A percentile compares a stretch with the other conserved stretches of the same genome.
Conservation (phyloP, 2,797 vertebrate species). For the Falco novaeseelandiae region DNA sequence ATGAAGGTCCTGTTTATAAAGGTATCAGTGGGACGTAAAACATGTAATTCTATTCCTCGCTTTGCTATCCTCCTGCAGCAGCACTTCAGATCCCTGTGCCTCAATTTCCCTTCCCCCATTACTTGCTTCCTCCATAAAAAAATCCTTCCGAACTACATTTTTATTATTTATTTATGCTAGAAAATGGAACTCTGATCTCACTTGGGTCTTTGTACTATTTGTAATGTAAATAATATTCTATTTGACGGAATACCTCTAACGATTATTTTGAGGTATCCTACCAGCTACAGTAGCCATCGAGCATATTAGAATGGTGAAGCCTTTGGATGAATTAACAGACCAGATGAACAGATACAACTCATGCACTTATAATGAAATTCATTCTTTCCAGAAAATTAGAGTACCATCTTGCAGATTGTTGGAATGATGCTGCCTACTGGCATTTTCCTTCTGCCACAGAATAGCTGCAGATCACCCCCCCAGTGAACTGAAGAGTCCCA, state of each 20-base stretch:
- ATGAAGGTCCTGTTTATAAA: neutral
- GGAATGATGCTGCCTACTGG: slow-evolving; percentile 25
- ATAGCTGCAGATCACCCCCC: neutral
- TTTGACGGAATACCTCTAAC: neutral
- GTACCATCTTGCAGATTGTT: slow-evolving; percentile 47
- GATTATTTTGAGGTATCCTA: neutral
- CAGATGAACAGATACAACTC: slow-evolving; percentile 33
- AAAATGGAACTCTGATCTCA: neutral
- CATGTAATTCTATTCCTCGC: neutral
- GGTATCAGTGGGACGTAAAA: neutral
- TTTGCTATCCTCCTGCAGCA: neutral
- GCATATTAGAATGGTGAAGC: neutral
- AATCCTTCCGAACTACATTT: neutral
- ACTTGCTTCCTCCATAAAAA: neutral
- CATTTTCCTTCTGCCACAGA: slow-evolving; percentile 32
- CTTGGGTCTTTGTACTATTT: neutral
- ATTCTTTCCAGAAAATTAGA: slow-evolving; percentile 38
- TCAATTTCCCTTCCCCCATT: neutral
- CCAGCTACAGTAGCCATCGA: neutral
- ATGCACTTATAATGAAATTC: neutral
- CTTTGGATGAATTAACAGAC: slow-evolving; percentile 49
- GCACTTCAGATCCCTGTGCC: neutral
- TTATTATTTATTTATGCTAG: neutral
- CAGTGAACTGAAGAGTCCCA: neutral
- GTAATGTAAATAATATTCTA: neutral